Conservation (phyloP, 2,797 vertebrate species). For the Gymnothorax reevesii region DNA sequence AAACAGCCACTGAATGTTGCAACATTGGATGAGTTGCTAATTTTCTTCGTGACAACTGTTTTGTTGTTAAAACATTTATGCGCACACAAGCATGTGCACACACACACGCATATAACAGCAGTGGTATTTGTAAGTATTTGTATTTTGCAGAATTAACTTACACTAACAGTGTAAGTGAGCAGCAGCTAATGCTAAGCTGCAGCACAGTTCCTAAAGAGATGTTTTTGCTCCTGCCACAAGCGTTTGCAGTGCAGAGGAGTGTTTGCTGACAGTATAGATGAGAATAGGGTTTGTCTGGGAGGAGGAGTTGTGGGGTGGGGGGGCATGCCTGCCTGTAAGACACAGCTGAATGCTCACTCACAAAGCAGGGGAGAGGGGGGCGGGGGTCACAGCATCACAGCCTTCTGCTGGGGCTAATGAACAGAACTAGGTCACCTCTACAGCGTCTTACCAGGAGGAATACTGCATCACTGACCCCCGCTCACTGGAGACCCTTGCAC, state of each 20-base stretch:
- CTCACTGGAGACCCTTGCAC: neutral
- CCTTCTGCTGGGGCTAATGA: slow-evolving; percentile 71
- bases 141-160: neutral
- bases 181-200: slow-evolving; percentile 51
- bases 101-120: neutral
- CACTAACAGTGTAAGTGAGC: neutral
- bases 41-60: neutral
- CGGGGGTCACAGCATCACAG: slow-evolving; percentile 26
- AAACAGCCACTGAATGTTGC: neutral
- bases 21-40: neutral
- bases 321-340: slow-evolving; percentile 64
- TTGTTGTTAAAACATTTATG: neutral
- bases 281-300: slow-evolving; percentile 65
- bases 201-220: slow-evolving; percentile 62
- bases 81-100: neutral
- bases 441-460: slow-evolving; percentile 59
- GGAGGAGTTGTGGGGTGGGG: slow-evolving; percentile 27
- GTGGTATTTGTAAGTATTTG: neutral
- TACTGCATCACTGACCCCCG: slow-evolving; percentile 32
- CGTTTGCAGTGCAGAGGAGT: slow-evolving; percentile 36
- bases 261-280: slow-evolving; percentile 57
- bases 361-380: slow-evolving; percentile 73
- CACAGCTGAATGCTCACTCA: slow-evolving; percentile 74
- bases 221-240: slow-evolving; percentile 36
- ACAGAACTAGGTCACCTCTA: slow-evolving; percentile 77